Percentiles rank a stretch among this genome's conserved stretches.
Evolutionary conservation across 1,140 invertebrate species (phyloP).

Genomic region (Lordiphosa collinella): DNA sequence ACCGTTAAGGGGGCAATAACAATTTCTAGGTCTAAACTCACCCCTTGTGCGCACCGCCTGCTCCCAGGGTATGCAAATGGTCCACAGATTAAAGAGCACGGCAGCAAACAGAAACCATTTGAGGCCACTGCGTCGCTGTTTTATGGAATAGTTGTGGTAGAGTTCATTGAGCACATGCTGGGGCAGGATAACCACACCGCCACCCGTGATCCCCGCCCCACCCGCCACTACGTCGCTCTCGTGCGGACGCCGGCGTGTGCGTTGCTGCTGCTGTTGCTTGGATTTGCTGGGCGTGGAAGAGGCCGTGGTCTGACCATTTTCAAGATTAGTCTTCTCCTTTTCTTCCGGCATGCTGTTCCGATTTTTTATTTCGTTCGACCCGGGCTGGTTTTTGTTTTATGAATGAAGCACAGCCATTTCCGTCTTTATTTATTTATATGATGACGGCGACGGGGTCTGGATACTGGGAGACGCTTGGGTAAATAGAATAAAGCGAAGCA

Average conservation of each 20-base stretch:
- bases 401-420: conserved; percentile 53
- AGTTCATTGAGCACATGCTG: conserved; percentile 85
- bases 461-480: conserved; percentile 40
- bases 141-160: conserved; percentile 87
- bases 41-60: conserved; percentile 65
- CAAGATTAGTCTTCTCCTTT: conserved; percentile 44
- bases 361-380: conserved; percentile 41
- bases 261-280: conserved; percentile 29
- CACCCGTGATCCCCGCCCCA: conserved; percentile 53
- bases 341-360: conserved; percentile 52
- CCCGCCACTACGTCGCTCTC: conserved; percentile 58
- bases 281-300: conserved; percentile 33
- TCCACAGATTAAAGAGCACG: conserved; percentile 85
- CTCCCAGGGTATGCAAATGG: conserved; percentile 82
- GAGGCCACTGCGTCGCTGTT: conserved; percentile 88
- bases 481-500: conserved; percentile 59
- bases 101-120: conserved; percentile 86
- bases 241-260: conserved; percentile 43
- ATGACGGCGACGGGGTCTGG: conserved; percentile 4
- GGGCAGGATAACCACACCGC: conserved; percentile 75
- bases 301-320: conserved; percentile 55
- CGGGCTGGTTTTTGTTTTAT: conserved; percentile 36
- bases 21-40: conserved; percentile 28
- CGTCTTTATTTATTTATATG: conserved; percentile 32
- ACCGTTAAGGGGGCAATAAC: neutral